Evolutionary conservation across 1,140 invertebrate species (phyloP).

Genomic region (Cyphomyrmex costatus): DNA sequence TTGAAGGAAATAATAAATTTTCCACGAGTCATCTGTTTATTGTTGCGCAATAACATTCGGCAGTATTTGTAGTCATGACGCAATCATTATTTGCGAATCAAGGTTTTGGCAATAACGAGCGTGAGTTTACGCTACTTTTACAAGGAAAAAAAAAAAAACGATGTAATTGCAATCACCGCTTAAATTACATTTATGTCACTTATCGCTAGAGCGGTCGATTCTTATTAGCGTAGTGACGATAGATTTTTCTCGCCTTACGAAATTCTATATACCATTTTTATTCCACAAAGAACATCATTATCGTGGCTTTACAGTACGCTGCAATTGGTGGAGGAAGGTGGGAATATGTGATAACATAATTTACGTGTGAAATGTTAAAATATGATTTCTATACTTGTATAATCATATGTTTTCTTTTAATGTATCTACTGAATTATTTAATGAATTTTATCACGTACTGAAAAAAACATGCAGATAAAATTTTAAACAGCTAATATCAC

Average conservation of each 20-base stretch:
- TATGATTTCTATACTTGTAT: slow-evolving; percentile 8
- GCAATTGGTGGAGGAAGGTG: background rate
- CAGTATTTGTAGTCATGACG: slow-evolving; percentile 2
- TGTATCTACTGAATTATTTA: background rate
- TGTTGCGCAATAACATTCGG: slow-evolving; percentile 8
- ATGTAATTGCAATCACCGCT: slow-evolving; percentile 21
- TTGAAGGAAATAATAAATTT: slow-evolving; percentile 24
- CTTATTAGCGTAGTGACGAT: background rate
- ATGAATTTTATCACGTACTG: background rate
- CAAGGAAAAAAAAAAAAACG: background rate
- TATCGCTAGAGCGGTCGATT: slow-evolving; percentile 12
- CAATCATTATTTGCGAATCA: slow-evolving; percentile 6
- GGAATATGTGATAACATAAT: background rate
- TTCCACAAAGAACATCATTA: background rate
- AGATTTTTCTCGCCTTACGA: slow-evolving; percentile 33
- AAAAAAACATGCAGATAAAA: background rate
- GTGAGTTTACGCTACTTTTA: slow-evolving; percentile 18
- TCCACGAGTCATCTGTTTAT: slow-evolving; percentile 31
- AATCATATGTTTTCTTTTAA: background rate
- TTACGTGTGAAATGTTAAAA: background rate
- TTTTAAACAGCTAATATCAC: background rate
- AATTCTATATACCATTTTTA: slow-evolving; percentile 1
- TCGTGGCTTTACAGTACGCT: slow-evolving; percentile 11
- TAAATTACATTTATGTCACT: slow-evolving; percentile 44
- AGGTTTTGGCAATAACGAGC: slow-evolving; percentile 42